Conservation (phyloP, 2,888 invertebrate genomes). For the Meteorus colon region DNA sequence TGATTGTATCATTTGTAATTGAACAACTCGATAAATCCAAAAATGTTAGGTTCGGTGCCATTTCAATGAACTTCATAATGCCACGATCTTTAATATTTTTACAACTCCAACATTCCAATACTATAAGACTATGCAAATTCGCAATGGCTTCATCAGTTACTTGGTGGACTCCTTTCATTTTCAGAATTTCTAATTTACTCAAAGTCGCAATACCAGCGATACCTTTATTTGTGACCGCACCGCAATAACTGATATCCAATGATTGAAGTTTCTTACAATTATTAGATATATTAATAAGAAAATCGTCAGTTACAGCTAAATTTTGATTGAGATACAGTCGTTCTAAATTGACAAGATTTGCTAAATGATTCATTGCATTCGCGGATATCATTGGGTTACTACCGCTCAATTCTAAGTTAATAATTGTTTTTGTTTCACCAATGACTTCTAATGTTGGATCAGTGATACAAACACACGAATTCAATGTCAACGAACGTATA, state of each 20-base stretch:
- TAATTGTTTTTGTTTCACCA: constrained; percentile 56
- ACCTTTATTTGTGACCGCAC: constrained; percentile 58
- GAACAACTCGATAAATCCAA: constrained; percentile 65
- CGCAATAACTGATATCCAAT: constrained; percentile 61
- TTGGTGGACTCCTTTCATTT: constrained; percentile 57
- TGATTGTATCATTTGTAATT: constrained; percentile 58
- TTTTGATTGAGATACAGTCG: constrained; percentile 74
- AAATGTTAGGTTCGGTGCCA: constrained; percentile 58
- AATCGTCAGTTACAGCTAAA: constrained; percentile 75
- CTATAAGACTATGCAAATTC: constrained; percentile 57
- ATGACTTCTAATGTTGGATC: constrained; percentile 58
- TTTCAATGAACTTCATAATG: constrained; percentile 56
- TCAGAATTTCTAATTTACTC: constrained; percentile 60
- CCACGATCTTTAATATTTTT: constrained; percentile 56
- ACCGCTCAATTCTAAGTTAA: constrained; percentile 56
- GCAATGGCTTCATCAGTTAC: constrained; percentile 58
- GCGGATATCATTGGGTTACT: constrained; percentile 68
- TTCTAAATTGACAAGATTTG: constrained; percentile 73
- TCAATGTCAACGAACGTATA: constrained; percentile 58
- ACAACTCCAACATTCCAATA: constrained; percentile 63
- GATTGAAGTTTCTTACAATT: constrained; percentile 59
- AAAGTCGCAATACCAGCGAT: constrained; percentile 58
- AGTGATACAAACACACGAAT: constrained; percentile 56
- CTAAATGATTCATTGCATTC: constrained; percentile 67
- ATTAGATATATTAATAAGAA: constrained; percentile 74